These are phyloP conservation scores for Dipus sagitta DNA, from an alignment of 2,797 vertebrate genomes.

Conservation along the genomic window DNA sequence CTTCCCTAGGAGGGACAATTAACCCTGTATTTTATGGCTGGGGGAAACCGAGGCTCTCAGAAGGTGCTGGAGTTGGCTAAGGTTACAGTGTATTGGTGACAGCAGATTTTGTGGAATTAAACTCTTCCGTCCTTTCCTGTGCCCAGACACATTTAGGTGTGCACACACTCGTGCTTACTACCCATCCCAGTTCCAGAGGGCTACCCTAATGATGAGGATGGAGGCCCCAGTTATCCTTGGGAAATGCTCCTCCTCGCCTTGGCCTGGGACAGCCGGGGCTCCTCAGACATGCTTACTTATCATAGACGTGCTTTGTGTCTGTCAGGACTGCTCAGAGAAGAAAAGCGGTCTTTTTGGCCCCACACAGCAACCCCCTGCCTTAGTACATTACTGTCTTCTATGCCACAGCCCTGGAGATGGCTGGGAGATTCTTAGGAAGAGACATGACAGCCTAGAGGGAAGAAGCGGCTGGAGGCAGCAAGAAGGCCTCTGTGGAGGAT, in stretches of 20 bases:
- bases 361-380: not conserved
- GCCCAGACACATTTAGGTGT: not conserved
- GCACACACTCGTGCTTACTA: rapidly evolving
- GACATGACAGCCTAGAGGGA: not conserved
- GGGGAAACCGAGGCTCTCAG: constrained; percentile 66
- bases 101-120: not conserved
- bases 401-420: not conserved
- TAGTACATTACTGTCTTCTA: not conserved
- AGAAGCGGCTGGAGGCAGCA: not conserved
- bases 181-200: not conserved
- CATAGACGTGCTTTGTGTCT: not conserved
- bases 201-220: not conserved
- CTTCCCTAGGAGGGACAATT: constrained; percentile 77
- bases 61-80: constrained; percentile 42
- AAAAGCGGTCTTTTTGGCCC: not conserved
- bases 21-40: constrained; percentile 73
- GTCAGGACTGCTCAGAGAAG: not conserved
- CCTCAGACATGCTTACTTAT: not conserved
- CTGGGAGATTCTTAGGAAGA: not conserved
- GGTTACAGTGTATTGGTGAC: constrained; percentile 14
- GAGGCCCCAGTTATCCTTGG: not conserved
- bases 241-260: not conserved
- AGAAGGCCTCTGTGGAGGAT: not conserved
- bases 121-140: not conserved
- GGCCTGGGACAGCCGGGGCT: not conserved